Base-by-base conservation (phyloP, 1,140 invertebrate species). In the Diachasma alloeum region DNA sequence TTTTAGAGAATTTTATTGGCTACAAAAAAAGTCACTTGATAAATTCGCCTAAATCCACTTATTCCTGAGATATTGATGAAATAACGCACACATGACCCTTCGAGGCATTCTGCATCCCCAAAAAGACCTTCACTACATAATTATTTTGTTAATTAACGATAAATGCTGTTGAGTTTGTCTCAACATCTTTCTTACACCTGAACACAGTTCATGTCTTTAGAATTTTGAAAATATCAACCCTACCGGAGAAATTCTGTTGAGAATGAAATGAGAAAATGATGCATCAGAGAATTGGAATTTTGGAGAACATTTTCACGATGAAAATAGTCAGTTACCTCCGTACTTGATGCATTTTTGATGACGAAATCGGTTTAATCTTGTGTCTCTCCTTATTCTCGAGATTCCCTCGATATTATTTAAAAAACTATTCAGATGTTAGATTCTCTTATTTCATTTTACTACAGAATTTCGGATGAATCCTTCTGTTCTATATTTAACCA, bases 181-280 rank as follows among this genome's bases (percentile, higher is more conserved):
- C 59, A 63, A 19, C 48, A 11, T 53, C n/a, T 19, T 31, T 66
- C 22, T 48, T 31, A 79, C 70, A n/a, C 66, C 72, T 80, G 82
- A 84, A 85, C 79, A 83, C 74, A 77, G 77, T 78, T 81, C 66
- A 66, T 70, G 46, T 79, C 78, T 44, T 84, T 83, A 81, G 72
- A 77, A 81, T 83, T 79, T 74, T 8, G 59, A 63, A 78, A 69
- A 80, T 73, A 73, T 19, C 53, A 74, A 36, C 79, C 79, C 78
- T 84, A 85, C 84, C 83, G 82, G 79, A 22, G 6, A 59, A 59
- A 59, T 22, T 59, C 19, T 22, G 53, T 22, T 59, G 10, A 22
- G 9, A 59, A 22, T 59, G 53, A 59, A 59, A 59, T 59, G 22
- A 59, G n/a, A 22, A 59, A 59, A 59, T 59, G 9, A 59, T 13